These are phyloP conservation scores for Otocyon megalotis DNA, from an alignment of 2,113 vertebrate genomes.

Conservation along the genomic window DNA sequence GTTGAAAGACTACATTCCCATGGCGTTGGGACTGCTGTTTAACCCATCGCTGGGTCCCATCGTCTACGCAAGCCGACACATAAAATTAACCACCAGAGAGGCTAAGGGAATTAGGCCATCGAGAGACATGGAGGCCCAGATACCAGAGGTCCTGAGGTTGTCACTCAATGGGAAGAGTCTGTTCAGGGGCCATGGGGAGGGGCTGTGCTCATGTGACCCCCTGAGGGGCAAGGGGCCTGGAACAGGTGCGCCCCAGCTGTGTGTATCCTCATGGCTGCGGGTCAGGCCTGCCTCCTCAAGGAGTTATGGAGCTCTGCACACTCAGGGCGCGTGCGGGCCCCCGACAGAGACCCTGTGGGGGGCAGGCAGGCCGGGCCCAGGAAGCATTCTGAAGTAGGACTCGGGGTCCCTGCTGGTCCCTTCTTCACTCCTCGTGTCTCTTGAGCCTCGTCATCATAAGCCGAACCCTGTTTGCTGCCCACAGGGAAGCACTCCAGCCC, in stretches of 20 bases:
- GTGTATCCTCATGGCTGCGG: background rate
- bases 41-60: fast-evolving
- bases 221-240: background rate
- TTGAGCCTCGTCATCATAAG: too few relatives aligned
- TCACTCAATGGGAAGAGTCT: too few relatives aligned
- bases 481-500: background rate
- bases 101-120: fast-evolving
- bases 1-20: background rate
- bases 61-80: fast-evolving
- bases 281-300: background rate
- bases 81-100: background rate
- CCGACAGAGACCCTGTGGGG: too few relatives aligned
- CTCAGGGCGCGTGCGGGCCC: too few relatives aligned
- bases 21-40: background rate
- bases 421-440: background rate
- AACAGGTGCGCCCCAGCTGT: fast-evolving
- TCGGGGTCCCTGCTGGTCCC: fast-evolving
- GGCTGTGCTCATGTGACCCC: background rate
- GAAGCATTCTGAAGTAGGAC: background rate
- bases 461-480: background rate
- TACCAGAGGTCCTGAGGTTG: background rate
- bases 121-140: too few relatives aligned
- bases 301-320: fast-evolving
- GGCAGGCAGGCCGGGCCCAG: background rate
- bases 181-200: fast-evolving